phyloP scores from a whole-genome alignment of 2,888 invertebrate species.

The Thecocarcelia acutangulata region DNA sequence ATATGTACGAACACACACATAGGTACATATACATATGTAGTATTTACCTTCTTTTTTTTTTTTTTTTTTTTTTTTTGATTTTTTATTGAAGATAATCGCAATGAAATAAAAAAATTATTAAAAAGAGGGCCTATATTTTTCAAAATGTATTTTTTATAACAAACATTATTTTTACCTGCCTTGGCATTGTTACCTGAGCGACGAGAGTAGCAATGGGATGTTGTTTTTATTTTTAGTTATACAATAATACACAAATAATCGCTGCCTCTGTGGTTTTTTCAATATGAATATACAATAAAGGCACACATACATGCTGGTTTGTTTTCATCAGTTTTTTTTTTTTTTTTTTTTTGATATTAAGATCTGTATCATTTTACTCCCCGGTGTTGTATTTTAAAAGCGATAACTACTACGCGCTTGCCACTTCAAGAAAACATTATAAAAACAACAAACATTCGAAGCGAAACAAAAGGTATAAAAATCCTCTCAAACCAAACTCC shows the following conservation, averaged over 20 bases:
- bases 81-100: constrained; percentile 68
- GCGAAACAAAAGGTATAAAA: constrained; percentile 19
- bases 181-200: constrained; percentile 66
- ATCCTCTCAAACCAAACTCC: constrained; percentile 37
- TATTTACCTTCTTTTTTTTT: neutral
- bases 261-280: constrained; percentile 38
- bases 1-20: too few species aligned
- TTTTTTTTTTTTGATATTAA: constrained; percentile 17
- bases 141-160: constrained; percentile 11
- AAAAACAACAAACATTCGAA: neutral
- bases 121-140: constrained; percentile 50
- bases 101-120: constrained; percentile 31
- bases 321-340: neutral
- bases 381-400: constrained; percentile 58
- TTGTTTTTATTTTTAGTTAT: constrained; percentile 36
- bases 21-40: constrained; percentile 26
- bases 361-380: constrained; percentile 66
- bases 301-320: neutral
- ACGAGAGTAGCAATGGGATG: neutral
- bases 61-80: constrained; percentile 2
- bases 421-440: constrained; percentile 25
- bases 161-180: constrained; percentile 60
- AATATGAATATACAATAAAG: neutral
- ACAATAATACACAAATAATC: constrained; percentile 44
- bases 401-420: constrained; percentile 55